Evolutionary conservation across 2,113 vertebrate species (phyloP).

Genomic region (Gulo gulo): DNA sequence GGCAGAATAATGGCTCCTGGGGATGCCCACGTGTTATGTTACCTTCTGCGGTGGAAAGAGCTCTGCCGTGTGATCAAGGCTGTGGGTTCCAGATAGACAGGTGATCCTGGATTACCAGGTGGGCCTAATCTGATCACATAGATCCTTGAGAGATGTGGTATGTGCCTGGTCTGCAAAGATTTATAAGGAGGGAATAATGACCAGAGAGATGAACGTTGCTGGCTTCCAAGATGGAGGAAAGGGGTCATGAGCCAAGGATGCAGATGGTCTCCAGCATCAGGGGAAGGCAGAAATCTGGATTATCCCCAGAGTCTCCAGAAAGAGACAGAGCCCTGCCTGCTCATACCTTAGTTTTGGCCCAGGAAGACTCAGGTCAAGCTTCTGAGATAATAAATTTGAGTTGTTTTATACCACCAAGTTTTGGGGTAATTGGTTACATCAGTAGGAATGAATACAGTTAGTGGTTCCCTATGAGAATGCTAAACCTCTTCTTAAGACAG

Average conservation of each 20-base stretch:
- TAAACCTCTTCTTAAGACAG: neutral
- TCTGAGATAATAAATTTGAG: neutral
- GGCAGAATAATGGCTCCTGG: neutral
- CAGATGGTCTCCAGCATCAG: neutral
- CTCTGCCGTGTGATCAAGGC: neutral
- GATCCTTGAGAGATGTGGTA: neutral
- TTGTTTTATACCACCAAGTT: neutral
- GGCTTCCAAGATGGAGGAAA: neutral
- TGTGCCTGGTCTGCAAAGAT: neutral
- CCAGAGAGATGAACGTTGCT: neutral
- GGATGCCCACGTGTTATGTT: neutral
- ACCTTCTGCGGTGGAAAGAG: neutral
- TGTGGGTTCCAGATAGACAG: neutral
- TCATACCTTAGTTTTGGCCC: neutral
- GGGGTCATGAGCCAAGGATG: rapidly evolving
- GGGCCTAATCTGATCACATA: neutral
- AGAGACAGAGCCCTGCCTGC: neutral
- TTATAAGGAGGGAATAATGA: neutral
- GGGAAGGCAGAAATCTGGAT: neutral
- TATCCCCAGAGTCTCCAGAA: neutral
- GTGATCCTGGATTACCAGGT: neutral
- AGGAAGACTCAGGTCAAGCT: neutral
- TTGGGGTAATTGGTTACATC: neutral
- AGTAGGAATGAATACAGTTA: neutral
- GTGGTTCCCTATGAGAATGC: neutral